Evolutionary conservation across 2,113 vertebrate species (phyloP), one percentile per base, ranked within the genome.

Genomic region (Rhombomys opimus): DNA sequence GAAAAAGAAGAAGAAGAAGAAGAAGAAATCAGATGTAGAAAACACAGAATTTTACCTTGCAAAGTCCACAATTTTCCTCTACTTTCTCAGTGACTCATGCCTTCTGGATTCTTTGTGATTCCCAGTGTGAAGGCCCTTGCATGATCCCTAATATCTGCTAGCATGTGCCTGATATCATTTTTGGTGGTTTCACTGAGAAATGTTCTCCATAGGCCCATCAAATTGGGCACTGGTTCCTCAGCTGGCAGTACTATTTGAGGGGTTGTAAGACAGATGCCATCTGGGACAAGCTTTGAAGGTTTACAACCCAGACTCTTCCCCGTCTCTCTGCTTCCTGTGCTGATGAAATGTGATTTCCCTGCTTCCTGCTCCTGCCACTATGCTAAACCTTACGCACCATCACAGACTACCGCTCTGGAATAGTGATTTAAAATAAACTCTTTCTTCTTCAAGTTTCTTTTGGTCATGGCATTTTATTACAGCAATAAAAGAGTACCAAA

Each of bases 131-230:
- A 70, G 88, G 23, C 1, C 1, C 57, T 78, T 89, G 76, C 25
- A 61, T 6, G 86, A 70, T 87, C 9, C 13, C 35, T 68, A 5
- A 1, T 93, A 7, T 63, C 12, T 82, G n/a, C 61, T 84, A 15
- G 57, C 2, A 22, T 50, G 8, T 0, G 0, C 87, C 4, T 32
- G n/a, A 5, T 5, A 30, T 10, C 13, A 18, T 63, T 23, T 41
- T 15, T 46, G 27, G 27, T 7, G 63, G 82, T 32, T 30, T 32
- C 8, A 50, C 6, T 22, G 7, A 3, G 15, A 46, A 50, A 32
- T 50, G 8, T 50, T 32, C 41, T n/a, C 38, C 7, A 46, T 22
- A 65, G 38, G 38, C 15, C 32, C 38, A 5, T 63, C 25, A 7
- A 3, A 18, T 46, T 46, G 38, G 17, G 46, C 75, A 85, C 15